Base-by-base conservation (phyloP, 2,888 invertebrate genomes). In the Rhaphigaster nebulosa region DNA sequence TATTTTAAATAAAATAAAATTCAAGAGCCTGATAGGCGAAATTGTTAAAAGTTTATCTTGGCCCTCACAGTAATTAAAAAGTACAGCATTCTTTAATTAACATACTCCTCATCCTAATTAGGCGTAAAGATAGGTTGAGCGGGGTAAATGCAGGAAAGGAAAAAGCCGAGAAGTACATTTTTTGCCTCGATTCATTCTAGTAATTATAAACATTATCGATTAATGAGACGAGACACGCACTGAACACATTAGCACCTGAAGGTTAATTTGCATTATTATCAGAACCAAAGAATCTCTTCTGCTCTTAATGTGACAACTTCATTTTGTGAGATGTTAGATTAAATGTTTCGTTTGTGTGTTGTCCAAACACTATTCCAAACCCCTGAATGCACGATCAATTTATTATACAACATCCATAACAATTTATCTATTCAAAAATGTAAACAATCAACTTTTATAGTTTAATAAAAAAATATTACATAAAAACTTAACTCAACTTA, bases 201-300 rank as follows among this genome's bases (percentile, higher is more conserved):
- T 76, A 76, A 76, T 76, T 76, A 76, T 76, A 76, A 38, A 1
- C 5, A 38, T 65, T 65, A 65, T 38, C 34, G 18, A 20, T 4
- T 38, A 76, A 76, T 38, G 70, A 76, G 70, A 38, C 23, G 38
- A 23, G 70, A 15, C 65, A 65, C 65, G 65, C 65, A 65, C n/a
- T 65, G 29, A 38, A 76, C 70, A 76, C 70, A 76, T 76, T 76
- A 76, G 38, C 70, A 76, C 70, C 70, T 70, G 34, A 18, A 38
- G 1, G 34, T 20, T 38, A 23, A 76, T 76, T 76, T 76, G 8
- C 34, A 76, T 76, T 38, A 76, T 34, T 76, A 76, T 34, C 70
- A 38, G 3, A 20, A 8, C 18, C 70, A 38, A 34, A 76, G 70
- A 13, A 76, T 76, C 70, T 76, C 70, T 76, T 8, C 70, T 18